Evolutionary conservation across 2,113 vertebrate genomes (phyloP).

Genomic region (Uria lomvia): DNA sequence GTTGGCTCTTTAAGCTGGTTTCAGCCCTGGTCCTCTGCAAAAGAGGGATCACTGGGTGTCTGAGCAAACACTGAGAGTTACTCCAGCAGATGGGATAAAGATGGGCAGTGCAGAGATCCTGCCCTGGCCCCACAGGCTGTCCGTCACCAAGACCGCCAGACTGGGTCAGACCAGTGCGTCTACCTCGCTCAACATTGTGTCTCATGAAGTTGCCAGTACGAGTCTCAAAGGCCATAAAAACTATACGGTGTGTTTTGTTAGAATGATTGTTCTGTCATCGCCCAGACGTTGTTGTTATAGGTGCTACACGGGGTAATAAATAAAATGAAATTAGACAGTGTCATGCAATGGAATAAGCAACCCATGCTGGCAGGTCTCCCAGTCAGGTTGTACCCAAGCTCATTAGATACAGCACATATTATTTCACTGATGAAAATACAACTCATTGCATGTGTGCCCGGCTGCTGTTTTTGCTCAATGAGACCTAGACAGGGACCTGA

Average conservation of each 20-base stretch:
- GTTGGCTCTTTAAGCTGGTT: neutral
- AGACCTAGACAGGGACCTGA: neutral
- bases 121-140: neutral
- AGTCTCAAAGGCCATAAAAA: neutral
- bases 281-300: neutral
- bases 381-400: neutral
- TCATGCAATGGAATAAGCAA: neutral
- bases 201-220: neutral
- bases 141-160: neutral
- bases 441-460: neutral
- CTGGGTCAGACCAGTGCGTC: neutral
- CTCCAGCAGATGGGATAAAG: neutral
- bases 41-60: neutral
- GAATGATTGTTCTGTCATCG: neutral
- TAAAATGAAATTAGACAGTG: neutral
- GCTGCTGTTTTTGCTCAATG: neutral
- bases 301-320: neutral
- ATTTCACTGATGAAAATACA: neutral
- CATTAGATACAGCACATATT: neutral
- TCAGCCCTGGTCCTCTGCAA: neutral
- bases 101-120: neutral
- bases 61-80: rapidly evolving
- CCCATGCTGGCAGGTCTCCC: neutral
- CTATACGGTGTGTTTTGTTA: neutral
- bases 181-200: rapidly evolving